Base-by-base conservation (phyloP, 2,888 invertebrate genomes). In the Trissolcus japonicus region DNA sequence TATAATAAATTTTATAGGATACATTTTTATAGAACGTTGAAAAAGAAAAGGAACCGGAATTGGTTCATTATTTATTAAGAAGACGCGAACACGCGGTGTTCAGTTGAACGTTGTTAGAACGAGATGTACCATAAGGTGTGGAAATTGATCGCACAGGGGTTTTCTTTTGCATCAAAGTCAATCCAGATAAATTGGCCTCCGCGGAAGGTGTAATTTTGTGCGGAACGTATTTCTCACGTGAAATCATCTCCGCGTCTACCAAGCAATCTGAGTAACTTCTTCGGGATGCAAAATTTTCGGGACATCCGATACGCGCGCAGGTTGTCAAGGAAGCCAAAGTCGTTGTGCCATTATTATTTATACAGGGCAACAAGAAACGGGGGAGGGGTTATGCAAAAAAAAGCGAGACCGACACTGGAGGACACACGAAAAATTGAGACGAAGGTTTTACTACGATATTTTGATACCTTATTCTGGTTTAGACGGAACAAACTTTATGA, bases 261-360 rank as follows among this genome's bases (percentile, higher is more conserved):
- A 50, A 55, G 54, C 54, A 29, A 29, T 69, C 54, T 46, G 55
- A 29, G 61, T 61, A 61, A 56, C 43, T 62, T n/a, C n/a, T 69
- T 50, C 6, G n/a, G 9, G 41, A 56, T 56, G 62, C 69, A 43
- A 48, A 62, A 35, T 35, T 35, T 68, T 51, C 53, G 13, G 57
- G 63, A 63, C 43, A 71, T 63, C 71, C 71, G 62, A 53, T 71
- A 71, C 53, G 56, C 51, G 43, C 51, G 21, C 50, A 69, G 41
- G 46, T 57, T 71, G 62, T 63, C 46, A 48, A 63, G 53, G 7
- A 57, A 57, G 62, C 62, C 56, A 71, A 63, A 71, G 9, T 56
- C 13, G 62, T 54, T 60, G 63, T 62, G 71, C 71, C 57, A 62
- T 71, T 29, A 69, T 55, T 61, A 71, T 62, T 62, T 62, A 57